Percentiles rank a stretch among this genome's conserved stretches.
phyloP scores from a whole-genome alignment of 2,888 invertebrate species.

The Acronicta alni region DNA sequence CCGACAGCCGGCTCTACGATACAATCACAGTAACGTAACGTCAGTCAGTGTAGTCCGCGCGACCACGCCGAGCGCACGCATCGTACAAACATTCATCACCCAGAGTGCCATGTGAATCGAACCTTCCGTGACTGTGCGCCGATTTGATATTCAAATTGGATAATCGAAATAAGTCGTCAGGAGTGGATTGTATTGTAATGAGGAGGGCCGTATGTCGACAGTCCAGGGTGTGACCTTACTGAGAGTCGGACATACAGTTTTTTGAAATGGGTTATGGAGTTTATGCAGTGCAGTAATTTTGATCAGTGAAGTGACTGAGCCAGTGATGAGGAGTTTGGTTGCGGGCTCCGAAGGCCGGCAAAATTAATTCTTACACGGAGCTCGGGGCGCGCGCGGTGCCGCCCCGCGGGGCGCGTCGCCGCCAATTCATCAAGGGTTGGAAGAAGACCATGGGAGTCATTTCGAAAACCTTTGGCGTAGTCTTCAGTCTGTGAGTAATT shows the following conservation, averaged over 20 bases:
- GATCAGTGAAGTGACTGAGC: conserved; percentile 73
- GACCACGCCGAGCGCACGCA: conserved; percentile 70
- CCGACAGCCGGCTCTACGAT: conserved; percentile 60
- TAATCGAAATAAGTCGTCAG: conserved; percentile 71
- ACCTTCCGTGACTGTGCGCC: conserved; percentile 70
- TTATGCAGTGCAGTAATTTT: conserved; percentile 66
- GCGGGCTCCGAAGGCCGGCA: conserved; percentile 70
- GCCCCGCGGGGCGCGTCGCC: conserved; percentile 85
- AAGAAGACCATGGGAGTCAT: conserved; percentile 92
- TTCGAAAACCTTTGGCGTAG: conserved; percentile 93
- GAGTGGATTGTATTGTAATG: conserved; percentile 77
- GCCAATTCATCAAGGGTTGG: conserved; percentile 87
- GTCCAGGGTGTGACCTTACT: conserved; percentile 48
- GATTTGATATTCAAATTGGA: conserved; percentile 76
- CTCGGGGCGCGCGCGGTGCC: conserved; percentile 80
- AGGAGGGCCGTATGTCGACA: conserved; percentile 57
- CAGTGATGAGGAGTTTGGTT: conserved; percentile 73
- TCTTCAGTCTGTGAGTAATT: conserved; percentile 94
- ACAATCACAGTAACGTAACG: conserved; percentile 53
- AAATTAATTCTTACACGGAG: conserved; percentile 86
- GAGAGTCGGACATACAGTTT: conserved; percentile 54
- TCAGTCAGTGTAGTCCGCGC: conserved; percentile 74
- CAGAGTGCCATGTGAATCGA: conserved; percentile 61
- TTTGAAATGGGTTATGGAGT: conserved; percentile 66
- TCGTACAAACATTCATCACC: conserved; percentile 50